Evolutionary conservation across 2,888 invertebrate species (phyloP), one percentile per base, ranked within the genome.

Genomic region (Cyclophora punctaria): DNA sequence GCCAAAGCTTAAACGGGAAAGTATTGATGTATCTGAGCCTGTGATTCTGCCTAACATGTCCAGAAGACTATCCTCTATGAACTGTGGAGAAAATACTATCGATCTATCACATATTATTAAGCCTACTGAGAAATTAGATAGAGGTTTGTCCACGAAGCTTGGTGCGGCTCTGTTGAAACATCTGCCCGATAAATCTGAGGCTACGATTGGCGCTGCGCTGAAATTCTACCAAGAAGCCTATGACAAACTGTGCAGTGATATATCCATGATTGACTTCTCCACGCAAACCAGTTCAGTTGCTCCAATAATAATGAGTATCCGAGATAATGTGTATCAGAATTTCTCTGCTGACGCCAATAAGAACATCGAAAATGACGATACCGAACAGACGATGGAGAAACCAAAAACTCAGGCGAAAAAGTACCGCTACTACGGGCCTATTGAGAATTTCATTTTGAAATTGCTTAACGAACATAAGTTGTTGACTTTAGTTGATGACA

Each of bases 271-370:
- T 0, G 88, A 88, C 48, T 88, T 88, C 56, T 73, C 82, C 0
- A 60, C 75, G 0, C 80, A 82, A 49, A 80, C 84, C 0, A 78
- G 81, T 49, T 78, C 87, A 0, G 88, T 88, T 0, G 88, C 88
- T 4, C 88, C 88, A 0, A 87, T 88, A 1, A 87, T 88, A 2
- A 87, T 88, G 88, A 87, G 87, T 50, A 88, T 88, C 37, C 83
- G 86, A 35, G 88, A 88, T 53, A 88, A 88, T 44, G 88, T 88
- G 1, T 87, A 88, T 51, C 87, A 88, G 53, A 87, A 87, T 49
- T 87, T 87, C 52, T 69, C 84, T 0, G 71, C 75, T 0, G 88
- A 88, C 42, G 74, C 83, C 0, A 87, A 86, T 47, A 88, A 83
- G 58, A 87, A 78, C 51, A 80, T 77, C 41, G 88, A 88, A 4